A percentile compares a stretch with the other conserved stretches of the same genome.
Conservation (phyloP, 2,113 vertebrate species). For the Cololabis saira region DNA sequence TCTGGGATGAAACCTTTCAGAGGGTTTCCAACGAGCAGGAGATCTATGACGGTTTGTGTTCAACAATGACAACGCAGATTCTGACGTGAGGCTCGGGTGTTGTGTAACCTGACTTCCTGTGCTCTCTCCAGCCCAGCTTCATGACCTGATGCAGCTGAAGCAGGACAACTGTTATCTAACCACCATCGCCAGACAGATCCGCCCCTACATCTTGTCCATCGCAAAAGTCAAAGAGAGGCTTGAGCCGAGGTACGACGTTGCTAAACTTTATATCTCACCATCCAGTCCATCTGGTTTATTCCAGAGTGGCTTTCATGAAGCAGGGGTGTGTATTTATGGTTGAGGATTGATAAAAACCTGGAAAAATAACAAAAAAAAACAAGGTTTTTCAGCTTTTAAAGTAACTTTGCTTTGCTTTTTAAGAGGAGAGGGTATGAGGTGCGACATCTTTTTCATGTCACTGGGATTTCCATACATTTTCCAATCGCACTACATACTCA, state of each 20-base stretch:
- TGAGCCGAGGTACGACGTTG: slow-evolving; percentile 87
- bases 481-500: too few relatives aligned
- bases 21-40: slow-evolving; percentile 90
- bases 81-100: too few relatives aligned
- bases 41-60: slow-evolving; percentile 91
- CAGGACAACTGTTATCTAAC: slow-evolving; percentile 92
- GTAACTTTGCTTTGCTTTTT: too few relatives aligned
- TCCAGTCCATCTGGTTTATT: background rate
- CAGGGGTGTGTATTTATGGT: too few relatives aligned
- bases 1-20: slow-evolving; percentile 94
- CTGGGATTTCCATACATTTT: too few relatives aligned
- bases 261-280: background rate
- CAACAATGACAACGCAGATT: background rate
- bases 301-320: too few relatives aligned
- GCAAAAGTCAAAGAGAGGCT: slow-evolving; percentile 94
- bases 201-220: slow-evolving; percentile 90
- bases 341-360: too few relatives aligned
- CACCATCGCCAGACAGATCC: slow-evolving; percentile 91
- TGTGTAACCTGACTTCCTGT: background rate
- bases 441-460: too few relatives aligned
- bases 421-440: too few relatives aligned
- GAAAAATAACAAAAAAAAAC: too few relatives aligned
- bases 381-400: too few relatives aligned
- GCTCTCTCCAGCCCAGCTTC: slow-evolving; percentile 87
- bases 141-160: slow-evolving; percentile 90